Base-by-base conservation (phyloP, 2,113 vertebrate species). In the Setophaga petechia region DNA sequence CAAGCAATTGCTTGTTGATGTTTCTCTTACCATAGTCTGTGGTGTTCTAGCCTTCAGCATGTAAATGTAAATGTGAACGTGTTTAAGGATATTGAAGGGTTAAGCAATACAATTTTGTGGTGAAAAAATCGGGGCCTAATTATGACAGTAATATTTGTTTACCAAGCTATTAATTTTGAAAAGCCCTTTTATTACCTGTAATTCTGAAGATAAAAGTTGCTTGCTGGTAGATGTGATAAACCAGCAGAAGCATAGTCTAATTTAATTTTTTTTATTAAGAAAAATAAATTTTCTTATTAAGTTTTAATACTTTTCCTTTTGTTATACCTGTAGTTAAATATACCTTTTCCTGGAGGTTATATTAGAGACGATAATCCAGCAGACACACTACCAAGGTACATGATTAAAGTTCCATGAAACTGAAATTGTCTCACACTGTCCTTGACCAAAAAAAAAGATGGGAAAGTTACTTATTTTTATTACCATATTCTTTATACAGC, bases 141-240 rank as follows among this genome's bases (percentile, higher is more conserved):
- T 92, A 74, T 46, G 58, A 54, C 43, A 82, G 74, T 46, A 94
- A 73, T 79, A 11, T 78, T 55, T 68, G 49, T 92, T 96, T 78
- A 54, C 10, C 79, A 62, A 94, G n/a, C 28, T 49, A 89, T 86
- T 90, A 73, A 89, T 96, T 96, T 95, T 95, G 39, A 65, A 83
- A 72, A 86, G 6, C 4, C 30, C 49, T 92, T 96, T 37, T 89
- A 93, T 92, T 94, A 76, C 72, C 81, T 58, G 24, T 46, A 94
- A 65, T 75, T 91, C 59, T 87, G n/a, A 88, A 5, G 43, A 66
- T 85, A 87, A 87, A 94, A 93, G 84, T 91, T 91, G 58, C 87
- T 69, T 84, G 5, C 46, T 23, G 65, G 46, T 61, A 82, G 59
- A 95, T 15, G 2, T 73, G 78, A 63, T 87, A 91, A 96, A 90